These are phyloP conservation scores for Sebastolobus alascanus DNA, from an alignment of 2,797 vertebrate genomes.

Conservation along the genomic window DNA sequence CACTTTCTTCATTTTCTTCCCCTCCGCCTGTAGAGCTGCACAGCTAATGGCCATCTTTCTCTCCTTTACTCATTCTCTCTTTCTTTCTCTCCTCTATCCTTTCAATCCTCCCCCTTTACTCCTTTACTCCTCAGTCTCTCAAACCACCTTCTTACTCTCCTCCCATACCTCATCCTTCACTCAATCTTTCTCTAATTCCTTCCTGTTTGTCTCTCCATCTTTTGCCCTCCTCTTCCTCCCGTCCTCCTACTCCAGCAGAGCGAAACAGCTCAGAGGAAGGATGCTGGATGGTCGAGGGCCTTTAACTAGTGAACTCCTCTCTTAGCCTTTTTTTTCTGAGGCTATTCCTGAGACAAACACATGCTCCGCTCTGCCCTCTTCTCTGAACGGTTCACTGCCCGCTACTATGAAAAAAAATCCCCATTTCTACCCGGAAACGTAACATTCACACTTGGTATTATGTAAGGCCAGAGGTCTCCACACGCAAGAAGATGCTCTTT, in stretches of 20 bases:
- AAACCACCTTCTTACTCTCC: constrained; percentile 6
- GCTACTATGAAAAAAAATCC: constrained; percentile 39
- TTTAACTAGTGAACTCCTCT: constrained; percentile 64
- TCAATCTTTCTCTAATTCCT: constrained; percentile 30
- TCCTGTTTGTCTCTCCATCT: constrained; percentile 37
- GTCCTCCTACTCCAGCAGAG: constrained; percentile 52
- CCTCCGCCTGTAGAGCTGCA: constrained; percentile 34
- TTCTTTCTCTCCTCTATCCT: constrained; percentile 37
- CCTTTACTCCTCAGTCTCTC: constrained; percentile 20
- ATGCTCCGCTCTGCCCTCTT: constrained; percentile 63
- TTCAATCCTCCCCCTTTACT: constrained; percentile 22
- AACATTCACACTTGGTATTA: constrained; percentile 31
- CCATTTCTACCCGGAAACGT: constrained; percentile 44
- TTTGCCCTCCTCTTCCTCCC: constrained; percentile 28
- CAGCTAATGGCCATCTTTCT: constrained; percentile 51
- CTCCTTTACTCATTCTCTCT: constrained; percentile 19
- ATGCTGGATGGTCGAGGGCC: constrained; percentile 52
- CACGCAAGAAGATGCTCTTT: not conserved
- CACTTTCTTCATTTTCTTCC: constrained; percentile 48
- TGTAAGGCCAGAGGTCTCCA: constrained; percentile 34
- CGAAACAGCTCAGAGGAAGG: constrained; percentile 54
- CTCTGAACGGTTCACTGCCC: constrained; percentile 59
- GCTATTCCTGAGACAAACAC: constrained; percentile 67
- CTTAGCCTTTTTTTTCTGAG: constrained; percentile 44
- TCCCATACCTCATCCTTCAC: constrained; percentile 2